These are phyloP conservation scores for Dinocampus coccinellae DNA, from an alignment of 2,888 invertebrate species.

Conservation along the genomic window DNA sequence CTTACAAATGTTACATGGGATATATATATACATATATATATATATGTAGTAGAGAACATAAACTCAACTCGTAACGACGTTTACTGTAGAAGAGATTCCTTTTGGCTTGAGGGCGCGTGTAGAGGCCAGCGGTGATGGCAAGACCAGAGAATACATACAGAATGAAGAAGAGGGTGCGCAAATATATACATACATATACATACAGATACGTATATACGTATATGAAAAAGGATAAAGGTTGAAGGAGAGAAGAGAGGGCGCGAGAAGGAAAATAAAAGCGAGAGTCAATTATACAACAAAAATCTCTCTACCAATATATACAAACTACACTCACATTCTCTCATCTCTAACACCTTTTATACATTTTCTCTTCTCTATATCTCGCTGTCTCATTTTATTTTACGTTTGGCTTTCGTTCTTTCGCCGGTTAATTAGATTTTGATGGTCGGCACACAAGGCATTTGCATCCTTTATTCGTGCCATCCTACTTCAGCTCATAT, in stretches of 20 bases:
- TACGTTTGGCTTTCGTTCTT: conserved; percentile 56
- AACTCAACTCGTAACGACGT: conserved; percentile 60
- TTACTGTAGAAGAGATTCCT: conserved; percentile 57
- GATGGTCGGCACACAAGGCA: conserved; percentile 63
- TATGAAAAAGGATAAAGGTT: too few species aligned
- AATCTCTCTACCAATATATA: not conserved
- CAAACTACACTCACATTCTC: conserved; percentile 16
- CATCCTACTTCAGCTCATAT: not conserved
- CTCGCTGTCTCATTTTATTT: conserved; percentile 29
- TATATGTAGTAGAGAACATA: conserved; percentile 51
- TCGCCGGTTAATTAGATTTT: conserved; percentile 68
- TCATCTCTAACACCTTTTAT: conserved; percentile 58
- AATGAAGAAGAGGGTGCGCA: not conserved
- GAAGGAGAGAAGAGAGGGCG: conserved; percentile 25
- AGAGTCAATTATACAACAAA: conserved; percentile 4
- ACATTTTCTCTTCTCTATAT: conserved; percentile 44
- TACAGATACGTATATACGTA: too few species aligned
- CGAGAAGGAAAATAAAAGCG: not conserved
- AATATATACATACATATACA: too few species aligned
- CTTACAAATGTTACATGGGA: not conserved
- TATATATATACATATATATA: not conserved
- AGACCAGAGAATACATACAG: conserved; percentile 26
- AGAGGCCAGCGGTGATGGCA: conserved; percentile 42
- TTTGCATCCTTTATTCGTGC: conserved; percentile 64
- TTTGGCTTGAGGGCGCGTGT: conserved; percentile 49